Conservation (phyloP, 1,140 invertebrate genomes). For the Stegodyphus mimosarum region DNA sequence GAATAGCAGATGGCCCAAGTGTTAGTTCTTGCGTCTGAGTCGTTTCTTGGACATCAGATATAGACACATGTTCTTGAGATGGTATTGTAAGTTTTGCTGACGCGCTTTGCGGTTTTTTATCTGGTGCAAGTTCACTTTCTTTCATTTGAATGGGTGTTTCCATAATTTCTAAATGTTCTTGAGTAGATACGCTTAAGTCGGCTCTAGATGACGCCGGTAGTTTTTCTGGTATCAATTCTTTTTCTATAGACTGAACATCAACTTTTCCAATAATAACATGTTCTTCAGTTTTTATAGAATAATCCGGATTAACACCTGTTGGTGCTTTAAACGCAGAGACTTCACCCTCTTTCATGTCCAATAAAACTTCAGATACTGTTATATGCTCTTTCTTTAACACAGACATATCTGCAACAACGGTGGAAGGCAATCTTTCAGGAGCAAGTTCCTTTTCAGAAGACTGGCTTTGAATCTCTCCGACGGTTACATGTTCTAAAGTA, state of each 20-base stretch:
- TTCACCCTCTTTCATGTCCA: conserved; percentile 62
- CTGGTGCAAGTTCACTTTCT: conserved; percentile 46
- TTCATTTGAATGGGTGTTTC: conserved; percentile 41
- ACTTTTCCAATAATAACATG: conserved; percentile 60
- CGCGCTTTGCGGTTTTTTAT: conserved; percentile 25
- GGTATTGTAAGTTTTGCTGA: conserved; percentile 46
- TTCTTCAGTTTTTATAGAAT: conserved; percentile 57
- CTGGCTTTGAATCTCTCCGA: conserved; percentile 49
- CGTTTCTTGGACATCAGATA: conserved; percentile 54
- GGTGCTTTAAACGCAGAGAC: conserved; percentile 51
- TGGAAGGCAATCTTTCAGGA: conserved; percentile 16
- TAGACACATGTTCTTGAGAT: conserved; percentile 47
- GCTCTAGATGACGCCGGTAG: conserved; percentile 50
- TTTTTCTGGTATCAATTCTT: conserved; percentile 55
- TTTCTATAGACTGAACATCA: conserved; percentile 60
- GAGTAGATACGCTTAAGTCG: conserved; percentile 31
- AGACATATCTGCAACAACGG: conserved; percentile 22
- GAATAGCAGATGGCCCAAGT: not conserved
- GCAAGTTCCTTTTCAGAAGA: conserved; percentile 57
- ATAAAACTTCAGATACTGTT: conserved; percentile 60
- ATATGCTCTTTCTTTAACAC: conserved; percentile 55
- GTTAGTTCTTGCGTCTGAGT: conserved; percentile 21
- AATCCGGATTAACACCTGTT: conserved; percentile 44
- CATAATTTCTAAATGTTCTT: conserved; percentile 42
- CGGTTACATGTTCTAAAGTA: conserved; percentile 51